A percentile compares a stretch with the other conserved stretches of the same genome.
Conservation (phyloP, 2,113 vertebrate genomes). For the Eolophus roseicapilla region DNA sequence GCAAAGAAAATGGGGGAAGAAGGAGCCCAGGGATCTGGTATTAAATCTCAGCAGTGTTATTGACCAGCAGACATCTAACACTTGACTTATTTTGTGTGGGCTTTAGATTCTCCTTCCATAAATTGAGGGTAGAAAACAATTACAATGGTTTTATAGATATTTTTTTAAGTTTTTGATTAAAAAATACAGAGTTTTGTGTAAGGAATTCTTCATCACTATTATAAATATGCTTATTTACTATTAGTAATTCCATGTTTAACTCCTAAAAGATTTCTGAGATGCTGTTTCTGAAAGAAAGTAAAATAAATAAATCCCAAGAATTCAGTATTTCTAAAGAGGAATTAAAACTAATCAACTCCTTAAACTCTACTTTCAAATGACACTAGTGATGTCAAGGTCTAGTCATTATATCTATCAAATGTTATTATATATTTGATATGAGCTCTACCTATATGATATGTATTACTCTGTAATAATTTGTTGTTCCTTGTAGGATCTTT, state of each 20-base stretch:
- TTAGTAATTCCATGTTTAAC: not conserved
- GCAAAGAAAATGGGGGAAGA: not conserved
- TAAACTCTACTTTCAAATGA: not conserved
- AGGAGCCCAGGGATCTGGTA: not conserved
- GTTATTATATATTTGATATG: not conserved
- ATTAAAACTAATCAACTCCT: not conserved
- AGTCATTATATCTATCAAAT: not conserved
- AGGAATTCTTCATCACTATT: not conserved
- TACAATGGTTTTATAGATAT: not conserved
- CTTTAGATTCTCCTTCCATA: not conserved
- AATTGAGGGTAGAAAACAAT: not conserved
- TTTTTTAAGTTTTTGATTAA: not conserved
- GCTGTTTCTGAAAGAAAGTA: not conserved
- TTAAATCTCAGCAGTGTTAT: not conserved
- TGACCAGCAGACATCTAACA: not conserved
- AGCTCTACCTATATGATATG: not conserved
- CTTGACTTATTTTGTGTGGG: not conserved
- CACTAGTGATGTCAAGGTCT: not conserved
- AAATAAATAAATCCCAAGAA: not conserved
- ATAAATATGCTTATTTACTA: not conserved
- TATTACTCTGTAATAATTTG: not conserved
- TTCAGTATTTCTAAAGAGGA: not conserved
- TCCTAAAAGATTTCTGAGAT: not conserved
- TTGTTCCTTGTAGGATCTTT: slow-evolving; percentile 10
- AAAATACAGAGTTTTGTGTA: not conserved